phyloP scores from a whole-genome alignment of 35 echinoderm and acorn worm genomes.

The Acanthaster planci region DNA sequence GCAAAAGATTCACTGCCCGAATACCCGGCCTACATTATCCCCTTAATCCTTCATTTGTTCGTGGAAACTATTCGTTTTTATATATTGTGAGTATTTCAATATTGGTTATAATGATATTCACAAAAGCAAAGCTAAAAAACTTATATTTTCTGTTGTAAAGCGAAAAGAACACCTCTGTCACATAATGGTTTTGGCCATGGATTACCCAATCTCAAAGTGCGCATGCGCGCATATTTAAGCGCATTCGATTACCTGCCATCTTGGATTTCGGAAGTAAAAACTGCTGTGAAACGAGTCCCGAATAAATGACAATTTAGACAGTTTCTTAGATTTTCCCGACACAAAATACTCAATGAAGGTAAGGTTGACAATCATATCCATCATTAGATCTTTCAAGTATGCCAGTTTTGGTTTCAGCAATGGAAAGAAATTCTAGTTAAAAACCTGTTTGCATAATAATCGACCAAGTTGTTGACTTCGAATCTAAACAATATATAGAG shows the following conservation, averaged over 20 bases:
- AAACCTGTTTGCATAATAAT: too few relatives aligned
- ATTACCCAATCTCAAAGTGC: conserved; percentile 38
- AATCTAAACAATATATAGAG: too few relatives aligned
- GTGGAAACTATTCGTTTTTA: too few relatives aligned
- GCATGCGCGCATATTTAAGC: background rate
- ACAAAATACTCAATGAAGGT: conserved; percentile 44
- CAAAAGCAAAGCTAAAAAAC: too few relatives aligned
- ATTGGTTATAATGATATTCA: too few relatives aligned
- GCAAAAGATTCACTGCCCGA: too few relatives aligned
- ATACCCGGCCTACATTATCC: too few relatives aligned
- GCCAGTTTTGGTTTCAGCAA: background rate
- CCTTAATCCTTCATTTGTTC: too few relatives aligned
- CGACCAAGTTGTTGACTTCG: too few relatives aligned
- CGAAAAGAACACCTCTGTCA: background rate
- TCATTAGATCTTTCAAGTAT: background rate
- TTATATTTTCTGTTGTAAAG: background rate
- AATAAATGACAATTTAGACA: conserved; percentile 24
- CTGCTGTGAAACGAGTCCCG: background rate
- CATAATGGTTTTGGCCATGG: conserved; percentile 25
- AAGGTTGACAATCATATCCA: background rate
- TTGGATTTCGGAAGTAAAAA: conserved; percentile 29
- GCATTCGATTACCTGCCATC: conserved; percentile 49
- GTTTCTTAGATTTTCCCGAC: background rate
- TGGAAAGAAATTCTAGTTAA: too few relatives aligned
- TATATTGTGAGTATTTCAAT: too few relatives aligned